Base-by-base conservation (phyloP, 2,888 invertebrate genomes). In the Brachypalpus laphriformis region DNA sequence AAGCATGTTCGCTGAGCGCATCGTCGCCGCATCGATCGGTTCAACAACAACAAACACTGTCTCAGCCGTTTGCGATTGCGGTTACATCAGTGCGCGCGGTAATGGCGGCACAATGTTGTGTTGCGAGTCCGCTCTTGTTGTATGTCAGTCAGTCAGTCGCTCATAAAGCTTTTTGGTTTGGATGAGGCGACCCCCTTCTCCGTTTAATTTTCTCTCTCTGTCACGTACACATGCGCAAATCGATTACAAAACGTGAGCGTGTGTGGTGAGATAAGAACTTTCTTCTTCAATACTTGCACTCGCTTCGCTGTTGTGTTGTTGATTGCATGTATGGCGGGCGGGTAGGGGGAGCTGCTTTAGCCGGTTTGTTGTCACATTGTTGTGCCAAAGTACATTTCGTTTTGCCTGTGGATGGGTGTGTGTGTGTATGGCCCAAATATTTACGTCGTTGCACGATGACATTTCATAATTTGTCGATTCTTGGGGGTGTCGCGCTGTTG, bases 261-360 rank as follows among this genome's bases (percentile, higher is more conserved):
- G 51, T 42, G 20, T 59, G n/a, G 56, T 72, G 72, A 59, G 72
- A 61, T 72, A 72, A 72, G 72, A 72, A 72, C 72, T 72, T 72
- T 72, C 72, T 72, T 49, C 72, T 47, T 40, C 9, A 11, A 20
- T 31, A 8, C 54, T 56, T 68, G 42, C 68, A 42, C 18, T 68
- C 66, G 42, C 28, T 59, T 37, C 51, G 42, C 18, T 59, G 40
- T 34, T 54, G 59, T 59, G n/a, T 37, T 9, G 25, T 9, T 2
- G 16, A 56, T 56, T 31, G 56, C 56, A 18, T 47, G 45, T 45
- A 14, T 45, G 20, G 47, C 3, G 47, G n/a, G 40, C 6, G 14
- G 14, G 11, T 11, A 25, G 49, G 3, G 54, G 16, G 3, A 7
- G 31, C 34, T 25, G 31, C 18, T 25, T 49, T 49, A 25, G 49